These are phyloP conservation scores for Epinephelus malabaricus DNA, from an alignment of 2,797 vertebrate genomes.

Conservation along the genomic window DNA sequence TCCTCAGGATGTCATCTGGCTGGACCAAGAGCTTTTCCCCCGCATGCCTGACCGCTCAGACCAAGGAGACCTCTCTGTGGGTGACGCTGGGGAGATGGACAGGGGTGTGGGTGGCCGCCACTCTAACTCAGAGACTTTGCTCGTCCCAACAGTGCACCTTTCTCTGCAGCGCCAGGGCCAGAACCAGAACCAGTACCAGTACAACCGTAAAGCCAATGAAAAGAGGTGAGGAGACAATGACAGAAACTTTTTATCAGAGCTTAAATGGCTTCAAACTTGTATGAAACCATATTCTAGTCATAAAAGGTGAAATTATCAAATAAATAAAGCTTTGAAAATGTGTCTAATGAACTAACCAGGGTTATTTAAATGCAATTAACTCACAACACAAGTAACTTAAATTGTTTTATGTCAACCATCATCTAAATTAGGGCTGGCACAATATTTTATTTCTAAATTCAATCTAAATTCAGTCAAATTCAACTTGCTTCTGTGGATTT, in stretches of 20 bases:
- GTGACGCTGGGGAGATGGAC: constrained; percentile 69
- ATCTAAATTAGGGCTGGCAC: too few species aligned
- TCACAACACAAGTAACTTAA: too few species aligned
- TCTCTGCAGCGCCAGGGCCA: constrained; percentile 54
- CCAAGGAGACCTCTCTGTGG: constrained; percentile 74
- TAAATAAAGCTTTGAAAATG: too few species aligned
- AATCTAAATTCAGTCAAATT: too few species aligned
- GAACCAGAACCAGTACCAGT: constrained; percentile 45
- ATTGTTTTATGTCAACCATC: too few species aligned
- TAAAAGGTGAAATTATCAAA: too few species aligned
- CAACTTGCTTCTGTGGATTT: neutral
- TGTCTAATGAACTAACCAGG: too few species aligned
- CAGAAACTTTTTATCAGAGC: neutral
- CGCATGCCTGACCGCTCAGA: constrained; percentile 68
- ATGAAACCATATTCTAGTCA: too few species aligned
- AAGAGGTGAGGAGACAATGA: constrained; percentile 76
- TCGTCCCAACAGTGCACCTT: constrained; percentile 58
- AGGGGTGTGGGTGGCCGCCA: constrained; percentile 39
- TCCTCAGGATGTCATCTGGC: constrained; percentile 73
- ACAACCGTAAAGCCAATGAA: constrained; percentile 71
- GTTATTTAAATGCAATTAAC: too few species aligned
- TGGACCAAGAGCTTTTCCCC: constrained; percentile 71
- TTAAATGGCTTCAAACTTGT: neutral
- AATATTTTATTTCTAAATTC: too few species aligned
- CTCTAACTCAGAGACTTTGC: constrained; percentile 42